Evolutionary conservation across 2,888 invertebrate species (phyloP).

Genomic region (Malachius bipustulatus): DNA sequence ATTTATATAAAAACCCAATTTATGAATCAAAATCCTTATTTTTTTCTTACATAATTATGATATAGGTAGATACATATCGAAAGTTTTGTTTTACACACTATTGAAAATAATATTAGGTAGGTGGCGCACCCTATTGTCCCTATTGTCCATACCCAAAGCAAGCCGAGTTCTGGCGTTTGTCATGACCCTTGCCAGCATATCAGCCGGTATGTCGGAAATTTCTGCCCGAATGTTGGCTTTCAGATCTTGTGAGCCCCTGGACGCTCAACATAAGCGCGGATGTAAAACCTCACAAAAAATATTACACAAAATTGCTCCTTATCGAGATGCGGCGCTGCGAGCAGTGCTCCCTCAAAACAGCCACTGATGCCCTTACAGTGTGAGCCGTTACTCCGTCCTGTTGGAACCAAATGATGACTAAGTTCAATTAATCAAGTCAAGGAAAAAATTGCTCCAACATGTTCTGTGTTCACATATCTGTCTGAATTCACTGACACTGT

Average conservation of each 20-base stretch:
- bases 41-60: too few species aligned
- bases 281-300: constrained; percentile 11
- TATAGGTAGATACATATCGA: constrained; percentile 11
- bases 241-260: constrained; percentile 17
- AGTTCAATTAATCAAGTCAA: constrained; percentile 3
- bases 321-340: background rate
- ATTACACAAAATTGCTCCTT: constrained; percentile 3
- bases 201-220: constrained; percentile 16
- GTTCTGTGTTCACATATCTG: constrained; percentile 22
- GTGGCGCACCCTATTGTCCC: constrained; percentile 10
- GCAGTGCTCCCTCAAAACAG: constrained; percentile 4
- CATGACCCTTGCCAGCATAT: constrained; percentile 11
- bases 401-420: background rate
- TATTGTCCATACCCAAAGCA: constrained; percentile 9
- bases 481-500: constrained; percentile 23
- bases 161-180: constrained; percentile 4
- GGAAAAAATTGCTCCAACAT: constrained; percentile 15
- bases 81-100: constrained; percentile 11
- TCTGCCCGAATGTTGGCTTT: constrained; percentile 18
- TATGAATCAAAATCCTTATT: constrained; percentile 5
- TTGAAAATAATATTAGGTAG: constrained; percentile 11
- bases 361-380: constrained; percentile 5
- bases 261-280: constrained; percentile 17
- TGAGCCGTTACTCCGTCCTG: constrained; percentile 3
- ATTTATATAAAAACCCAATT: background rate